Percentiles rank a stretch among this genome's conserved stretches.
phyloP scores from a whole-genome alignment of 1,140 invertebrate species.

The Zaprionus ghesquierei region DNA sequence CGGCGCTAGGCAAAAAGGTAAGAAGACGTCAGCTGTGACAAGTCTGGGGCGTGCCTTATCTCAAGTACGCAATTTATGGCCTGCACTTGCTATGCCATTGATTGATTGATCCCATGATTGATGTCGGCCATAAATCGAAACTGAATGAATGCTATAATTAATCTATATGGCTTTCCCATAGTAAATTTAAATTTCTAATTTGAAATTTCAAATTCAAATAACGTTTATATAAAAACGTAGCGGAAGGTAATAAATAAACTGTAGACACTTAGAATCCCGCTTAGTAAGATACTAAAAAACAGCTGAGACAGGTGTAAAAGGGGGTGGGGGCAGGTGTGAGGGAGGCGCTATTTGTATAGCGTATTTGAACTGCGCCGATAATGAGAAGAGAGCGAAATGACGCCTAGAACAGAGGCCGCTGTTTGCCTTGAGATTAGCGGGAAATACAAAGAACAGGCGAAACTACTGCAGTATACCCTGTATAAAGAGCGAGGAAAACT shows the following conservation, averaged over 20 bases:
- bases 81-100: not conserved
- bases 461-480: not conserved
- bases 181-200: slow-evolving; percentile 3
- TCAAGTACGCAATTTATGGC: not conserved
- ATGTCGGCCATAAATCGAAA: slow-evolving; percentile 16
- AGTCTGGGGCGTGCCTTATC: not conserved
- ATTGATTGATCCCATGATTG: slow-evolving; percentile 31
- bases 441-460: not conserved
- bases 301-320: not conserved
- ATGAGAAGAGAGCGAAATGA: slow-evolving; percentile 33
- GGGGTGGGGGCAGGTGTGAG: not conserved
- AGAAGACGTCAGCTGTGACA: slow-evolving; percentile 3
- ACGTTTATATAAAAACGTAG: slow-evolving; percentile 8
- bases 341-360: slow-evolving; percentile 54
- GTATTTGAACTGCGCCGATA: slow-evolving; percentile 46
- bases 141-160: not conserved
- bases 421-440: slow-evolving; percentile 23
- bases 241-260: slow-evolving; percentile 30
- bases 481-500: not conserved
- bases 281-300: not conserved
- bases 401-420: slow-evolving; percentile 24
- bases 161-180: slow-evolving; percentile 26
- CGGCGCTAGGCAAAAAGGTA: not conserved
- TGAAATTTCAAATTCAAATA: not conserved
- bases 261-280: not conserved